phyloP scores from a whole-genome alignment of 2,888 invertebrate genomes.

The Nowickia ferox region DNA sequence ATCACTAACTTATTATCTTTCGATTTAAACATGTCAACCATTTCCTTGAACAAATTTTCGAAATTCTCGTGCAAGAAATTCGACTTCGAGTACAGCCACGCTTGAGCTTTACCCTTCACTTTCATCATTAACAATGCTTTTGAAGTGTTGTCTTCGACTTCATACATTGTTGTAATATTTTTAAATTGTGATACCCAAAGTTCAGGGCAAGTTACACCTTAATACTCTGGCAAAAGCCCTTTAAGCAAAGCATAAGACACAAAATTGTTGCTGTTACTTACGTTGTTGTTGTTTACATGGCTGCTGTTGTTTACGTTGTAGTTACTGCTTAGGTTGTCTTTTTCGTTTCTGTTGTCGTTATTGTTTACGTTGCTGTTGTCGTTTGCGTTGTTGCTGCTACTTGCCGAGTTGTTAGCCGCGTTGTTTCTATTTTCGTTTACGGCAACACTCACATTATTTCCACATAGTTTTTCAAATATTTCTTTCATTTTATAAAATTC shows the following conservation, averaged over 20 bases:
- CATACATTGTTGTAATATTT: slow-evolving; percentile 7
- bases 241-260: no score
- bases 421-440: not conserved
- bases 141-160: slow-evolving; percentile 23
- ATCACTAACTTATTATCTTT: slow-evolving; percentile 48
- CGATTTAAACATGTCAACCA: slow-evolving; percentile 16
- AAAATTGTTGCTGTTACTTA: not conserved
- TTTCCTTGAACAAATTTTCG: slow-evolving; percentile 5
- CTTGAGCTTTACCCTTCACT: slow-evolving; percentile 57
- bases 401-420: not conserved
- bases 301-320: not conserved
- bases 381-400: not conserved
- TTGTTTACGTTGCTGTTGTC: no score
- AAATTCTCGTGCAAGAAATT: no score
- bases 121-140: slow-evolving; percentile 48
- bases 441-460: not conserved
- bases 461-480: not conserved
- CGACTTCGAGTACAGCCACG: slow-evolving; percentile 59
- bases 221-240: slow-evolving; percentile 48
- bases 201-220: slow-evolving; percentile 27
- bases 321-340: not conserved
- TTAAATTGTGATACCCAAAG: slow-evolving; percentile 49
- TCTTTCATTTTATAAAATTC: not conserved
- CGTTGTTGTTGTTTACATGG: not conserved
- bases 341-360: not conserved